Evolutionary conservation across 2,113 vertebrate genomes (phyloP), one percentile per base, ranked within the genome.

Genomic region (Leptocoma aspasia): DNA sequence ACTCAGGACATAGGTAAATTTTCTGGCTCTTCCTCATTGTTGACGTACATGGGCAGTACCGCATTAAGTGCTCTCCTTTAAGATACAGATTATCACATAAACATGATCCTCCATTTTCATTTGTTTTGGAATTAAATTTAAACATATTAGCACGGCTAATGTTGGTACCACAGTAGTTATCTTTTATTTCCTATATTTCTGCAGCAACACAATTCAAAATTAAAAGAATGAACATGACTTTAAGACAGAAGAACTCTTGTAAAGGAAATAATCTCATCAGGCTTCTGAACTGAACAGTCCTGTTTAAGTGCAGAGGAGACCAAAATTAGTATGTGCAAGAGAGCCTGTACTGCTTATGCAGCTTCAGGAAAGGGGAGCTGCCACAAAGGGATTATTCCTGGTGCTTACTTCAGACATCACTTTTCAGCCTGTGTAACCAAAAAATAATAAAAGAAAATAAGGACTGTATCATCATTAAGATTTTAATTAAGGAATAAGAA

Each of bases 41-140:
- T 83, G 64, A 33, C 1, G 3, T 64, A 41, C 26, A 79, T 2
- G 6, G 44, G 14, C 7, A 4, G 22, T 61, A 69, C 27, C 0
- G 0, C 47, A 33, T 61, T 44, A 65, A 41, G 7, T 41, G 45
- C 42, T 44, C 33, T 37, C 10, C 23, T 82, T 76, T 60, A 72
- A 77, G 5, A 42, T 30, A 37, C 3, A 44, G 50, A 64, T 72
- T 68, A 60, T 17, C 44, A 80, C 26, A 42, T 52, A 63, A 81
- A 66, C 16, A 13, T n/a, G 11, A 63, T n/a, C 47, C 13, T 91
- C 26, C 4, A 4, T 88, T 59, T 87, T 82, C 21, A 13, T 23
- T 0, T 12, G 45, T 66, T 87, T 37, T 42, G 0, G 2, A 42
- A 61, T 56, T 59, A 52, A 77, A 57, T 86, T 52, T 83, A 44